Evolutionary conservation across 2,113 vertebrate genomes (phyloP), one percentile per base, ranked within the genome.

Genomic region (Miniopterus natalensis): DNA sequence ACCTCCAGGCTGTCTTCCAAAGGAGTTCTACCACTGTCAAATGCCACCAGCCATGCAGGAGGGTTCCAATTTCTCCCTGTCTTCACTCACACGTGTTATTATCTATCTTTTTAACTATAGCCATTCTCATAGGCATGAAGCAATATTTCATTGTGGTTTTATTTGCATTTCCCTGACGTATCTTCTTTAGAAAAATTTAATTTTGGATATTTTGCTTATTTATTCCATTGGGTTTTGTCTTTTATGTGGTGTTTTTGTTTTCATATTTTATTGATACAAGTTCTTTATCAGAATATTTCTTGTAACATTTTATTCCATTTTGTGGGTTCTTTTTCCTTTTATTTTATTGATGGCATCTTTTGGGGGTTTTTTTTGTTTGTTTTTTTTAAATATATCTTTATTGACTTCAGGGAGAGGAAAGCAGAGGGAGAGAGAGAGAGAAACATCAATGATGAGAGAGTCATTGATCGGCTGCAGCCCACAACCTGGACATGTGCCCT

Each of bases 11-110:
- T 31, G n/a, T 51, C 51, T 45, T 55, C 9, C 55, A n/a, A 73
- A 71, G 17, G 29, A 23, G 15, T 11, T 2, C 1, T 10, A 18
- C 7, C 6, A 42, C 2, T 2, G 2, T 36, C 8, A 6, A 4
- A 9, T 31, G 13, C 57, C 57, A 27, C 1, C 1, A 29, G 5
- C 4, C 17, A 29, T 1, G 3, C 3, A 3, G 2, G 9, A 23
- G n/a, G 5, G 10, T 5, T 78, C 51, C 13, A 2, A 1, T 14
- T 25, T 61, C 31, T 12, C 1, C 53, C 5, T 5, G 0, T 18
- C 45, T 21, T 12, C 7, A 3, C 10, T 1, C 53, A n/a, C 9
- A 3, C 31, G 2, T 6, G 6, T 13, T 15, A 29, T 12, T 31
- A 3, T 7, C 27, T 53, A 21, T 31, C 8, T 77, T 47, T 8